These are phyloP conservation scores for Camponotus fellah DNA, from an alignment of 2,888 invertebrate species.

Conservation along the genomic window DNA sequence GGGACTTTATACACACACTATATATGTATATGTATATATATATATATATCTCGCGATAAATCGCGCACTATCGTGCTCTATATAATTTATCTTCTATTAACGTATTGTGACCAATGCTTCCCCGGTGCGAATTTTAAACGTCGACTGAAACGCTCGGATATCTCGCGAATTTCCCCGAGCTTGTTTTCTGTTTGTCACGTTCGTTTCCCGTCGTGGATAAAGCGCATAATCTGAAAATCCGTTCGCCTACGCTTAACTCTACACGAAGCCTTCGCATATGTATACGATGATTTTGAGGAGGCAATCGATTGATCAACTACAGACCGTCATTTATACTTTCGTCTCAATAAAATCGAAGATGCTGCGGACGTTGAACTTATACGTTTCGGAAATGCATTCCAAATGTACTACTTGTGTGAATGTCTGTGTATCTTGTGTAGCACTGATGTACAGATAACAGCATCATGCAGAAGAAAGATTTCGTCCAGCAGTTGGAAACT, in stretches of 20 bases:
- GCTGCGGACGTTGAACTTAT: neutral
- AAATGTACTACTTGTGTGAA: constrained; percentile 33
- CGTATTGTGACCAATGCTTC: neutral
- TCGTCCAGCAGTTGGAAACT: constrained; percentile 52
- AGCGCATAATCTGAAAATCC: constrained; percentile 53
- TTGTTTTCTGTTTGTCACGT: neutral
- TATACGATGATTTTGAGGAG: constrained; percentile 23
- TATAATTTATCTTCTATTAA: constrained; percentile 33
- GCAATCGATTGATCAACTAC: constrained; percentile 4
- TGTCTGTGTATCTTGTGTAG: constrained; percentile 31
- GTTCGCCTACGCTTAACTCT: constrained; percentile 20
- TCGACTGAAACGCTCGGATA: constrained; percentile 12
- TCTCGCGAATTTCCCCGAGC: constrained; percentile 6
- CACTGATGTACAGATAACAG: constrained; percentile 57
- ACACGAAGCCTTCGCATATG: constrained; percentile 10
- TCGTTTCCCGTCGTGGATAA: neutral
- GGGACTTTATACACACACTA: constrained; percentile 34
- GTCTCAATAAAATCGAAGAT: neutral
- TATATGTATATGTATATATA: neutral
- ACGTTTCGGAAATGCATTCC: constrained; percentile 12
- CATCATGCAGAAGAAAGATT: constrained; percentile 66
- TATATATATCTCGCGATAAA: constrained; percentile 15
- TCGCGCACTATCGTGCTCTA: constrained; percentile 27
- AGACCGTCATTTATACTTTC: constrained; percentile 10
- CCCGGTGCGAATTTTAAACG: constrained; percentile 2